Evolutionary conservation across 53 echinoderm and acorn worm genomes (phyloP), one percentile per base, ranked within the genome.

Genomic region (Stichopus horrens): DNA sequence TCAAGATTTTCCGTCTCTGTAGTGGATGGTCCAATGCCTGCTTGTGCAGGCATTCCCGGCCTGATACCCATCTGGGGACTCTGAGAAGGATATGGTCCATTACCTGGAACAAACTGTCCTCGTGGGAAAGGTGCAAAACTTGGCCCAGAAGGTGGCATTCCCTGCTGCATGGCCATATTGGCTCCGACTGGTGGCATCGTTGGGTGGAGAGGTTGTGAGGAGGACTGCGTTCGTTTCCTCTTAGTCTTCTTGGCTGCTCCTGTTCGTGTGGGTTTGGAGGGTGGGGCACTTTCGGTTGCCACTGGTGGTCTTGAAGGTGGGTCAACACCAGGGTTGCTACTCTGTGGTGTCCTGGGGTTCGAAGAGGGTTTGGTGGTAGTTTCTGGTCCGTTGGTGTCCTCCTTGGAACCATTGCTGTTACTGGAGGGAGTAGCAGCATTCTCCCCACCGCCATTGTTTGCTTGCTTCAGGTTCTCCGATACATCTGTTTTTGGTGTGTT

Each of bases 1-100:
- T 96, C 96, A 52, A 99, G 92, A 88, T 99, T 94, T 79, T 99
- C 99, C 21, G 99, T 99, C 89, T 99, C 99, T n/a, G 96, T 95
- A 7, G 94, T 91, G 84, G 92, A 86, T 54, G 94, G 92, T 63
- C 91, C 92, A n/a, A 90, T 91, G 74, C 91, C 91, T 10, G 90
- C 86, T 54, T 92, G 93, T 8, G 94, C 86, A 13, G 92, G 91
- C 88, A 88, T 92, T 21, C 90, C 88, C 18, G 94, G 94, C 18
- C 94, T 86, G 95, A 97, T 95, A 6, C 90, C 87, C 94, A 99
- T 94, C 60, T 92, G 90, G 22, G 93, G 90, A 68, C 88, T 91
- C 90, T 93, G 96, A 7, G 93, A 92, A 55, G 95, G 94, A 86
- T 93, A 99, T 10, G 93, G 90, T 63, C 86, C 92, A 37, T 51